Base-by-base conservation (phyloP, 2,888 invertebrate genomes). In the Alviniconcha strummeri region DNA sequence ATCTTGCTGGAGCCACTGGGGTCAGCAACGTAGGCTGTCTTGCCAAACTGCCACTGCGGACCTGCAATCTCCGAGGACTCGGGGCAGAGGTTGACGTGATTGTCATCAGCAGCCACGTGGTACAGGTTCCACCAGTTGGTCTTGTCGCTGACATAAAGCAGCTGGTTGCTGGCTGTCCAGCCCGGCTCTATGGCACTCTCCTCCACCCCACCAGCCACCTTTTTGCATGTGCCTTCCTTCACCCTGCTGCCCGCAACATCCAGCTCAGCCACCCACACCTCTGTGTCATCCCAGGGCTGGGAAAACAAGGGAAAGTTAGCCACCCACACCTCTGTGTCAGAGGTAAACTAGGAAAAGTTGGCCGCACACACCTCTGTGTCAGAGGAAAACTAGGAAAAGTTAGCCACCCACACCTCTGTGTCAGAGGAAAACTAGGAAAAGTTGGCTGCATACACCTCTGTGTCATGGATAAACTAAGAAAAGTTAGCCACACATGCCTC, bases 241-340 rank as follows among this genome's bases (percentile, higher is more conserved):
- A 91, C 75, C 3, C 82, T 84, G 80, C 86, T 86, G 17, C 91
- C 92, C 79, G 82, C 72, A 5, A 84, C 87, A 75, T 87, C 87
- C 19, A 93, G 83, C 36, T 92, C 91, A 15, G 92, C 93, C 67
- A 90, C 85, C 88, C 90, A 91, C 67, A 94, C 87, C 74, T 92
- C 91, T 19, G 94, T 94, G 83, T 90, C 92, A 87, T 94, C 94
- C 94, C 94, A 94, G 0, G 94, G 94, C 94, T 94, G 84, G 36
- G 90, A n/a, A 80, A 36, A 78, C 15, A 90, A 54, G 67, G 75
- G 55, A 17, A 11, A 8, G 64, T 64, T 11, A 4, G 64, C 11
- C 17, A 8, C 64, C 17, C 15, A 64, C 8, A 36, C 36, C 69
- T 69, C n/a, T 69, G 69, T 17, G n/a, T 5, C 69, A 17, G 11